Conservation (phyloP, 2,888 invertebrate species). For the Cheilosia soror region DNA sequence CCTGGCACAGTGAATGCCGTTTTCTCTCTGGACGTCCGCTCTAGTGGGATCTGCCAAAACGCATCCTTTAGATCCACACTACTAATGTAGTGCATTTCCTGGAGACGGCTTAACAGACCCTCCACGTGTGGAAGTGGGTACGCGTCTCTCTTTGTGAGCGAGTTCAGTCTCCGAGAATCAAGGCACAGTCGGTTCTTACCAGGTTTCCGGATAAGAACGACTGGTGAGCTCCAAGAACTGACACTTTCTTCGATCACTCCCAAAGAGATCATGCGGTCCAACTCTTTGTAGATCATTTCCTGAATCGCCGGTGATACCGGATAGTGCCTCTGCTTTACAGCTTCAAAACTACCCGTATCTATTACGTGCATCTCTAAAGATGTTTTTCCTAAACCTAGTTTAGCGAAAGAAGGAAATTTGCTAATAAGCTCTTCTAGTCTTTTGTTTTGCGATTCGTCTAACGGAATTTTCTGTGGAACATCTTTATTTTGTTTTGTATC, state of each 20-base stretch:
- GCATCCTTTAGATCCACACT: neutral
- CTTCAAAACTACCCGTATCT: neutral
- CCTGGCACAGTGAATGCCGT: neutral
- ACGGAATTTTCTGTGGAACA: neutral
- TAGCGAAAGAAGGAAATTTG: neutral
- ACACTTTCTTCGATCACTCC: slow-evolving; percentile 7
- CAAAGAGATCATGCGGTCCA: slow-evolving; percentile 8
- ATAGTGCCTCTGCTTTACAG: slow-evolving; percentile 2
- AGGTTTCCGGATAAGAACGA: neutral
- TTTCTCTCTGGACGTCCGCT: neutral
- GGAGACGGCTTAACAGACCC: too few relatives aligned
- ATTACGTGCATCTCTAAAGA: neutral
- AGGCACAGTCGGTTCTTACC: neutral
- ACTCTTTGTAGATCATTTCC: neutral
- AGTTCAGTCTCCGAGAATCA: neutral
- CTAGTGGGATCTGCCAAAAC: slow-evolving; percentile 7
- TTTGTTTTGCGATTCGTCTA: neutral
- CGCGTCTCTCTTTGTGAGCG: too few relatives aligned
- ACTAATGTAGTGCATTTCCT: too few relatives aligned
- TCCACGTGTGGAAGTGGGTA: too few relatives aligned
- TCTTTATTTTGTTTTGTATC: neutral
- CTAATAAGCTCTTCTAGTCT: neutral
- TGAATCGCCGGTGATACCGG: slow-evolving; percentile 1
- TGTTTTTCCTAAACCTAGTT: neutral
- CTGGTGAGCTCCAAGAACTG: neutral